Conservation (phyloP, 2,797 vertebrate genomes). For the Chaenodraco wilsoni region DNA sequence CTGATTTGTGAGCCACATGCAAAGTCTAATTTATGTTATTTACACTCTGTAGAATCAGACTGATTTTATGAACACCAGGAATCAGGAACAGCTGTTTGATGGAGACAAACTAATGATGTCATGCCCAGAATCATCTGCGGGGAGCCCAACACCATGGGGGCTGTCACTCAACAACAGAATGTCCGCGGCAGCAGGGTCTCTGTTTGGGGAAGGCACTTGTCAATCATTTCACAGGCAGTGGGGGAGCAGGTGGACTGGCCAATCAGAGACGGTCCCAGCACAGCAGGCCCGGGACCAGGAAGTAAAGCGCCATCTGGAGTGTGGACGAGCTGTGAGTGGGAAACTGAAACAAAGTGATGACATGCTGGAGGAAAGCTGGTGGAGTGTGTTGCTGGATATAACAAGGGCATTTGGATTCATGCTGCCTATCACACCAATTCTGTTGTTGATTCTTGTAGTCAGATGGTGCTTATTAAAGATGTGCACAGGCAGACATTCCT, state of each 20-base stretch:
- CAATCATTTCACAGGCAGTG: constrained; percentile 73
- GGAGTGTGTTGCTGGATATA: constrained; percentile 67
- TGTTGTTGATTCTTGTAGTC: constrained; percentile 66
- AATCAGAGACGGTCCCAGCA: constrained; percentile 80
- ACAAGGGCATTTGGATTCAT: constrained; percentile 74
- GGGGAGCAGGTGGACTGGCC: constrained; percentile 75
- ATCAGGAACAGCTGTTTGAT: constrained; percentile 78
- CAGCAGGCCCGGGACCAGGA: constrained; percentile 82
- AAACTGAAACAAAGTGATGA: constrained; percentile 72
- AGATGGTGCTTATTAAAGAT: constrained; percentile 75
- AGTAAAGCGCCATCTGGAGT: constrained; percentile 83
- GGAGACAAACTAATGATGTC: constrained; percentile 81
- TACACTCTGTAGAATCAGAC: constrained; percentile 57
- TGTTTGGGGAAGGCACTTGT: constrained; percentile 82
- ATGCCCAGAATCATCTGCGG: constrained; percentile 72
- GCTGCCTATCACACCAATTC: constrained; percentile 72
- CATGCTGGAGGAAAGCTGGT: constrained; percentile 70
- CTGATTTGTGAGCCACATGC: constrained; percentile 35
- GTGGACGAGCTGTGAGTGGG: constrained; percentile 72
- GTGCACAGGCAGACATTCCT: constrained; percentile 52
- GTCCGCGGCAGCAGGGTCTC: constrained; percentile 64
- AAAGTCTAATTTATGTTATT: constrained; percentile 63
- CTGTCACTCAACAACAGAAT: constrained; percentile 76
- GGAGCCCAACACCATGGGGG: constrained; percentile 63
- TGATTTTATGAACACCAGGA: constrained; percentile 61